Evolutionary conservation across 2,113 vertebrate genomes (phyloP).

Genomic region (Myrmophylax atrothorax): DNA sequence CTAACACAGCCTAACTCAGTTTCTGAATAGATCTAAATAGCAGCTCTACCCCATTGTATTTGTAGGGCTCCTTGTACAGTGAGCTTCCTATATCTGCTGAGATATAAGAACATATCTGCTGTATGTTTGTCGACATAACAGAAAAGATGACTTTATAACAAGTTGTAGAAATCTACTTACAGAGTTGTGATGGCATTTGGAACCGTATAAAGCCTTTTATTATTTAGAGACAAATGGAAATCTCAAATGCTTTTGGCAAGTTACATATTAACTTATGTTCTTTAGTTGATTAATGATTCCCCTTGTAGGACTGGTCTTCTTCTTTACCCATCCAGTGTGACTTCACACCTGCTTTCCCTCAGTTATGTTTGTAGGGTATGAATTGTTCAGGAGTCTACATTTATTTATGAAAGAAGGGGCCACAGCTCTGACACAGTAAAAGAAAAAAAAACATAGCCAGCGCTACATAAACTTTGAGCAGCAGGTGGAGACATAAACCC

Average conservation of each 20-base stretch:
- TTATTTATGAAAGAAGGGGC: background rate
- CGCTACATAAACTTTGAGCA: slow-evolving; percentile 16
- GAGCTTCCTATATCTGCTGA: background rate
- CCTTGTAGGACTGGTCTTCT: background rate
- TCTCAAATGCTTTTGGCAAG: background rate
- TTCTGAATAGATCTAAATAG: background rate
- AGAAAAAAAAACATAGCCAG: background rate
- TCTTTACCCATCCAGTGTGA: background rate
- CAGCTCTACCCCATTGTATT: background rate
- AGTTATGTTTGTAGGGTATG: background rate
- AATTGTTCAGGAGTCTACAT: background rate
- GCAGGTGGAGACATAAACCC: slow-evolving; percentile 22
- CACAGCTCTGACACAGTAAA: background rate
- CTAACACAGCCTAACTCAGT: background rate
- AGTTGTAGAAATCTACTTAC: background rate
- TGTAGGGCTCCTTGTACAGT: background rate
- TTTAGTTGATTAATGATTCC: background rate
- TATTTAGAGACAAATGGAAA: background rate
- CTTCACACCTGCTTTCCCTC: background rate
- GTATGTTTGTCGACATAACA: background rate
- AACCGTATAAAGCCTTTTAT: background rate
- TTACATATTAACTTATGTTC: background rate
- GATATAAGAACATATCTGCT: background rate
- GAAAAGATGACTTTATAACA: background rate
- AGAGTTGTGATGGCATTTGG: background rate